Evolutionary conservation across 64 coral and sea anemone genomes (phyloP).

Genomic region (Cladopsammia gracilis): DNA sequence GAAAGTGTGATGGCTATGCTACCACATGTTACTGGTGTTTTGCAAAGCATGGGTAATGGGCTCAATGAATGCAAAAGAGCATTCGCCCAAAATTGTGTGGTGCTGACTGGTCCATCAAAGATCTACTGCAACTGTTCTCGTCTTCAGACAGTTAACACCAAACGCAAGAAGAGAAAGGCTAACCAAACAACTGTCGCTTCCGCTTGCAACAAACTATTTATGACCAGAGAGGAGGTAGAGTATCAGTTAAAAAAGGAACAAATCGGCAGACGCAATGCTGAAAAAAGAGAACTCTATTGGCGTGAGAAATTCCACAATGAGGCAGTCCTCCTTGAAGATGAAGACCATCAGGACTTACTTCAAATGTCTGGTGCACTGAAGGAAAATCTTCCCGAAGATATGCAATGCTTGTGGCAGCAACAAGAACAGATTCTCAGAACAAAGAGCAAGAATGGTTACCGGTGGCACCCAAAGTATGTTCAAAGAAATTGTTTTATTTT

Average conservation of each 20-base stretch:
- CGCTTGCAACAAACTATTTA: slow-evolving; percentile 1
- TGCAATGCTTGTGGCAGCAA: slow-evolving; percentile 30
- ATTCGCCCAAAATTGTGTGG: too few relatives aligned
- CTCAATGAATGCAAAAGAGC: not conserved
- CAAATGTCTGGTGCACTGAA: not conserved
- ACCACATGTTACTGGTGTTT: not conserved
- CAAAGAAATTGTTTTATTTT: not conserved
- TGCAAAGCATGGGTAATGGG: not conserved
- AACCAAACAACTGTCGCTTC: not conserved
- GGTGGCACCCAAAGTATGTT: slow-evolving; percentile 55
- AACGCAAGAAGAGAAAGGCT: too few relatives aligned
- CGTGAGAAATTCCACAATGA: not conserved
- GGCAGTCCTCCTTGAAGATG: not conserved
- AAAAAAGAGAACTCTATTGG: slow-evolving; percentile 4
- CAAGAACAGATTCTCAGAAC: slow-evolving; percentile 9
- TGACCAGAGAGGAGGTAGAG: slow-evolving; percentile 10
- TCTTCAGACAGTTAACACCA: not conserved
- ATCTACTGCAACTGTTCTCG: not conserved
- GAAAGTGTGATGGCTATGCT: not conserved
- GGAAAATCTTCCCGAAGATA: not conserved
- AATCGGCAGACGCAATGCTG: not conserved
- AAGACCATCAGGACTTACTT: not conserved
- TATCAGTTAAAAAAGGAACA: not conserved
- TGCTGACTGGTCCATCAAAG: not conserved
- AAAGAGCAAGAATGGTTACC: slow-evolving; percentile 15